phyloP scores from a whole-genome alignment of 2,888 invertebrate species.

The Eupithecia insigniata region DNA sequence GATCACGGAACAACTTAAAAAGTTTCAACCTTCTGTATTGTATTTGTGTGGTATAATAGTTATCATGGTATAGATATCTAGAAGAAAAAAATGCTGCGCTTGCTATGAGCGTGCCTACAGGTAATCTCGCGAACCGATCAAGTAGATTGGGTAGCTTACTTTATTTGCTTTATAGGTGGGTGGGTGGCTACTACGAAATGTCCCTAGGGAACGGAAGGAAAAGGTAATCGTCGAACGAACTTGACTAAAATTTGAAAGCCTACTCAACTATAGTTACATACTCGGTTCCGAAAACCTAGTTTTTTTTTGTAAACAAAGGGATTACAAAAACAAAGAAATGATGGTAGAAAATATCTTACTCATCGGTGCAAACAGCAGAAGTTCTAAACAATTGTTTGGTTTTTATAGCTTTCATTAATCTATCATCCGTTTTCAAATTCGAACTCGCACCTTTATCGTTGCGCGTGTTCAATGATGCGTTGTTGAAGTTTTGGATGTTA shows the following conservation, averaged over 20 bases:
- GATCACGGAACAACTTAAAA: no score
- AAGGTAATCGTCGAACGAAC: not conserved
- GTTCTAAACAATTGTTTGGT: not conserved
- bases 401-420: not conserved
- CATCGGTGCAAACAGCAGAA: not conserved
- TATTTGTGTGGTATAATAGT: no score
- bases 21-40: no score
- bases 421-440: no score
- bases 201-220: slow-evolving; percentile 48
- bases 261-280: not conserved
- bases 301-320: not conserved
- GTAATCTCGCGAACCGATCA: slow-evolving; percentile 64
- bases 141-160: slow-evolving; percentile 68
- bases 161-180: slow-evolving; percentile 57
- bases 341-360: not conserved
- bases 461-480: not conserved
- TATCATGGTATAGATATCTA: no score
- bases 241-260: not conserved
- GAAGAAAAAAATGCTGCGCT: no score
- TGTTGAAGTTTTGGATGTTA: not conserved
- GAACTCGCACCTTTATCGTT: not conserved
- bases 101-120: slow-evolving; percentile 50
- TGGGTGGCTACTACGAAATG: slow-evolving; percentile 36
- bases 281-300: not conserved
- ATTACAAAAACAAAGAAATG: not conserved